These are phyloP conservation scores for Acleris cristana DNA, from an alignment of 2,888 invertebrate species.

Conservation along the genomic window DNA sequence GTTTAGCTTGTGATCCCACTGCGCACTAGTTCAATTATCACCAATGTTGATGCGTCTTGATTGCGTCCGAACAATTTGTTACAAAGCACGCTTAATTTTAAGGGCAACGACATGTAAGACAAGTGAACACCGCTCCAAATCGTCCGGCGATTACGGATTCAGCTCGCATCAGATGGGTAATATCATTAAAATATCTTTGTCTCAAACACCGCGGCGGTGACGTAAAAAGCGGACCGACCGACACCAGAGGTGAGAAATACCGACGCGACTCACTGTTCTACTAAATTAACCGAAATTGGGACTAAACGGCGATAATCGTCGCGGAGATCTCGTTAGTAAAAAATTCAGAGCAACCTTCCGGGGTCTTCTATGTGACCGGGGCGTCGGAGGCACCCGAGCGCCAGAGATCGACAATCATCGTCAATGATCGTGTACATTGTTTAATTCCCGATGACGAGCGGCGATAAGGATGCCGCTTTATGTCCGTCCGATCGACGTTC, in stretches of 20 bases:
- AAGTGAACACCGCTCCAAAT: conserved; percentile 63
- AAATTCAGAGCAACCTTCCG: conserved; percentile 47
- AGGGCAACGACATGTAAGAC: conserved; percentile 76
- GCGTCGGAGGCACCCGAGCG: conserved; percentile 40
- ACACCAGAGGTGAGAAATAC: conserved; percentile 80
- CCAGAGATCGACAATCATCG: conserved; percentile 65
- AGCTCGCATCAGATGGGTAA: conserved; percentile 78
- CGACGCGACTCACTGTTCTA: conserved; percentile 62
- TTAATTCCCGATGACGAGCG: conserved; percentile 77
- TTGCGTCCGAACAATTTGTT: conserved; percentile 77
- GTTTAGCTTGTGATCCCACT: conserved; percentile 80
- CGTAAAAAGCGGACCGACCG: conserved; percentile 68
- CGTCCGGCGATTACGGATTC: conserved; percentile 77
- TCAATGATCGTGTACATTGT: conserved; percentile 78
- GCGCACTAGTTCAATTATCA: conserved; percentile 76
- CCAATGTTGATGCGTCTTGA: conserved; percentile 70
- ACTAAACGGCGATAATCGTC: conserved; percentile 55
- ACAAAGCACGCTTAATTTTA: conserved; percentile 74
- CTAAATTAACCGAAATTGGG: conserved; percentile 66
- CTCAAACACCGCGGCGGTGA: conserved; percentile 73
- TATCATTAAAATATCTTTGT: conserved; percentile 84
- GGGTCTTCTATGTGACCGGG: conserved; percentile 43
- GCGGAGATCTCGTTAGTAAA: conserved; percentile 48
- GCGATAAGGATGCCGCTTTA: conserved; percentile 72
- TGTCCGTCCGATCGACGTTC: conserved; percentile 58